Evolutionary conservation across 2,113 vertebrate species (phyloP), one percentile per base, ranked within the genome.

Genomic region (Nannospalax galili): DNA sequence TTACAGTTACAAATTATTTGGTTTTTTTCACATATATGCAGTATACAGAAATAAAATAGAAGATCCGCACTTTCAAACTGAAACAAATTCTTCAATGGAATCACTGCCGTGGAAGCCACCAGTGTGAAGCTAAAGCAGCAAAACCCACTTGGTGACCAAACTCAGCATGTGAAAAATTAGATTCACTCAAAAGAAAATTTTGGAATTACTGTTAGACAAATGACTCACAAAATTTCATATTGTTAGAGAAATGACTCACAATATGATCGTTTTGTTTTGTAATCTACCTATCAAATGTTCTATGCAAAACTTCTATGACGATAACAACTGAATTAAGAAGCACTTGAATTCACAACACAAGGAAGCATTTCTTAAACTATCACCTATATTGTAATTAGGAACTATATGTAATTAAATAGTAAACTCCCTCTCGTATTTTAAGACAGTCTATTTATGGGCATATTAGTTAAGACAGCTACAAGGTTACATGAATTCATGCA

Each of bases 101-200:
- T 88, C 40, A 78, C 32, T 88, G 16, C 24, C 24, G 69, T 14
- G 45, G 26, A 84, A 89, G 42, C 86, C 67, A 92, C 67, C 32
- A 69, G 52, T 30, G 65, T 65, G 81, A 92, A 90, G 81, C 20
- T 20, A 37, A 85, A 84, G 45, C 0, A 28, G 80, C 40, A 82
- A 84, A 94, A 86, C 40, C 78, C 78, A 91, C 30, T 32, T 16
- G 42, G 65, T 48, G 65, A 87, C 32, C 64, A 75, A 80, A 87
- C 16, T 75, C 20, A 60, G 22, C 32, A 3, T 37, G 77, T 56
- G 74, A 87, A 89, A 88, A 90, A 65, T 52, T 5, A 79, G 78
- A 84, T 87, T 87, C 62, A 94, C 62, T 95, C 75, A 95, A 73
- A 91, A 93, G 58, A 67, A 91, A 84, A 92, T 92, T 92, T 92